phyloP scores from a whole-genome alignment of 2,113 vertebrate genomes.

The Polyodon spathula region DNA sequence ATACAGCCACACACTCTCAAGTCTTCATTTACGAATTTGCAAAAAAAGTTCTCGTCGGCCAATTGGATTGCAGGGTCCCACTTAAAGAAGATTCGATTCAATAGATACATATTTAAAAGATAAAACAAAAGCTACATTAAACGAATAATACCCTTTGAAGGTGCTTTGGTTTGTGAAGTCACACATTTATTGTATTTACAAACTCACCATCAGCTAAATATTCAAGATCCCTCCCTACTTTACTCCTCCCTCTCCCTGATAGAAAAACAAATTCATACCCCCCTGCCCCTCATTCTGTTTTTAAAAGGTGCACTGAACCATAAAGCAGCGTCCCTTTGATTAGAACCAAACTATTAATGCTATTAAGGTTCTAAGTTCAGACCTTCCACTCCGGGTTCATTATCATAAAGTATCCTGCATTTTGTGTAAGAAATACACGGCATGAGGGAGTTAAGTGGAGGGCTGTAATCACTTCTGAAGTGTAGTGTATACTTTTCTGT shows the following conservation, averaged over 20 bases:
- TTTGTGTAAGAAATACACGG: too few relatives aligned
- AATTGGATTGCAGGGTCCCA: constrained; percentile 37
- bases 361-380: too few relatives aligned
- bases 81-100: constrained; percentile 40
- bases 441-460: too few relatives aligned
- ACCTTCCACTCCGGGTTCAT: too few relatives aligned
- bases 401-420: too few relatives aligned
- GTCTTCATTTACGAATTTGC: constrained; percentile 10
- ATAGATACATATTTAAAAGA: constrained; percentile 34
- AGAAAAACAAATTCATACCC: constrained; percentile 27
- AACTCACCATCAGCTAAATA: too few relatives aligned
- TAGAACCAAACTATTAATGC: too few relatives aligned
- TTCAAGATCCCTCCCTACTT: not conserved
- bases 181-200: constrained; percentile 25
- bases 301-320: too few relatives aligned
- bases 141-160: constrained; percentile 43
- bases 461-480: too few relatives aligned
- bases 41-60: constrained; percentile 18
- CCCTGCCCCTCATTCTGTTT: too few relatives aligned
- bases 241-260: not conserved
- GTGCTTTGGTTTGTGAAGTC: constrained; percentile 58
- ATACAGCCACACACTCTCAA: constrained; percentile 20
- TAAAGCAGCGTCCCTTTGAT: too few relatives aligned
- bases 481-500: too few relatives aligned
- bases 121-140: constrained; percentile 20